A percentile compares a stretch with the other conserved stretches of the same genome.
Evolutionary conservation across 2,888 invertebrate species (phyloP).

Genomic region (Ceraclea dissimilis): DNA sequence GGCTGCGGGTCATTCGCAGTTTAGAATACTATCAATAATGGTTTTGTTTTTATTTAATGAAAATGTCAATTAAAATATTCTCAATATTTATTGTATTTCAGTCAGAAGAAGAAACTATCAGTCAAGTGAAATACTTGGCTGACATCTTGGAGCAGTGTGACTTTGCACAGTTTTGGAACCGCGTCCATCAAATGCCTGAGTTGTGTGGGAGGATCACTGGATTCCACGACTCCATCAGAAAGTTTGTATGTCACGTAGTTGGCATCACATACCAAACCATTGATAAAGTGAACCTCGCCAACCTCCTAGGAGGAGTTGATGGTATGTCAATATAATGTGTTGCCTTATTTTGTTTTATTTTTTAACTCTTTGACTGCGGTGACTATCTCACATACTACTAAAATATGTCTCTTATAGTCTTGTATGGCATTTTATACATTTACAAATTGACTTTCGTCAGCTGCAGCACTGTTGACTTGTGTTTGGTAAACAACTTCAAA

Average conservation of each 20-base stretch:
- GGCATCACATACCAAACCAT: conserved; percentile 96
- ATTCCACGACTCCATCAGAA: conserved; percentile 91
- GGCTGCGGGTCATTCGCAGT: too few species aligned
- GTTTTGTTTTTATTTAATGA: too few species aligned
- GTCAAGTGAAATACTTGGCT: conserved; percentile 80
- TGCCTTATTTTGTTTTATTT: background rate
- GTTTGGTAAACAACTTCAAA: too few species aligned
- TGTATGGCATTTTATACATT: too few species aligned
- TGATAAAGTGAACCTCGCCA: conserved; percentile 69
- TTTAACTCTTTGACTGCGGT: background rate
- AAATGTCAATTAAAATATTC: too few species aligned
- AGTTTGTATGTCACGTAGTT: conserved; percentile 95
- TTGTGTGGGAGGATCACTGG: conserved; percentile 74
- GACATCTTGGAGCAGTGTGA: conserved; percentile 90
- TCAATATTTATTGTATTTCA: conserved; percentile 33
- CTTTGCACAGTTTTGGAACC: conserved; percentile 85
- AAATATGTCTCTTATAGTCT: too few species aligned
- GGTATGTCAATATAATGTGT: conserved; percentile 46
- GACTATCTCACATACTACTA: too few species aligned
- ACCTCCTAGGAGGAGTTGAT: conserved; percentile 83
- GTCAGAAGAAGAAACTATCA: conserved; percentile 78
- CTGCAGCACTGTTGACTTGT: too few species aligned
- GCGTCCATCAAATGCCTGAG: conserved; percentile 66
- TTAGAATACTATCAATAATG: too few species aligned
- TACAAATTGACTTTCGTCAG: too few species aligned